Percentiles rank a stretch among this genome's conserved stretches.
These are phyloP conservation scores for Listronotus oregonensis DNA, from an alignment of 1,140 invertebrate species.

Conservation along the genomic window DNA sequence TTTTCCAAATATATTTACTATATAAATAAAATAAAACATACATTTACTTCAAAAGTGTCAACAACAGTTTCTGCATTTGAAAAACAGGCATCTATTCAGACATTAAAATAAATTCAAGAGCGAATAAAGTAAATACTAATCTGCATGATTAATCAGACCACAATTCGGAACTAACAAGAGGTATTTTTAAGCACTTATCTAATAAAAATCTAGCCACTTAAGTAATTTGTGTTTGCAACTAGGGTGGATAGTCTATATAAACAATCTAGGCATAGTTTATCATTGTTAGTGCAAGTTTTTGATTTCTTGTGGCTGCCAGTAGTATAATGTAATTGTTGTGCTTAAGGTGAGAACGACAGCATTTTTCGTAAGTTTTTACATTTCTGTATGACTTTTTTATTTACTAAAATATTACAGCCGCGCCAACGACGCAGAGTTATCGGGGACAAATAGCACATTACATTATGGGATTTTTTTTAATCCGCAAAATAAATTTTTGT, in stretches of 20 bases:
- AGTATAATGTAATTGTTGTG: slow-evolving; percentile 8
- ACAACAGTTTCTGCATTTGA: too few relatives aligned
- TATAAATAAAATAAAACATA: too few relatives aligned
- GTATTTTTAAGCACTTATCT: slow-evolving; percentile 15
- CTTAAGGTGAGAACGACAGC: slow-evolving; percentile 4
- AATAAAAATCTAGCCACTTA: slow-evolving; percentile 27
- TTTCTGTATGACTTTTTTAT: background rate
- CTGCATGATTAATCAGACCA: background rate
- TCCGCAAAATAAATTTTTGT: too few relatives aligned
- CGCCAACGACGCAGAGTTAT: too few relatives aligned
- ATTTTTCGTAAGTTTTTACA: background rate
- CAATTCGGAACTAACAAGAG: slow-evolving; percentile 1
- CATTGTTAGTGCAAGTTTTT: slow-evolving; percentile 9
- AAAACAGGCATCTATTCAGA: too few relatives aligned
- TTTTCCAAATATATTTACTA: too few relatives aligned
- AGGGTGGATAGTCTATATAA: slow-evolving; percentile 15
- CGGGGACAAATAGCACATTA: too few relatives aligned
- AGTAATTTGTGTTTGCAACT: slow-evolving; percentile 14
- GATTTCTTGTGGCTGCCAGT: slow-evolving; percentile 11
- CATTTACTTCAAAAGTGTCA: too few relatives aligned
- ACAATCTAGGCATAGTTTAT: background rate
- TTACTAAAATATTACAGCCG: too few relatives aligned
- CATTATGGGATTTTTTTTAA: too few relatives aligned
- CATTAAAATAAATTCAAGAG: too few relatives aligned
- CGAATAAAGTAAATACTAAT: background rate